These are phyloP conservation scores for Gymnogyps californianus DNA, from an alignment of 2,113 vertebrate genomes.

Conservation along the genomic window DNA sequence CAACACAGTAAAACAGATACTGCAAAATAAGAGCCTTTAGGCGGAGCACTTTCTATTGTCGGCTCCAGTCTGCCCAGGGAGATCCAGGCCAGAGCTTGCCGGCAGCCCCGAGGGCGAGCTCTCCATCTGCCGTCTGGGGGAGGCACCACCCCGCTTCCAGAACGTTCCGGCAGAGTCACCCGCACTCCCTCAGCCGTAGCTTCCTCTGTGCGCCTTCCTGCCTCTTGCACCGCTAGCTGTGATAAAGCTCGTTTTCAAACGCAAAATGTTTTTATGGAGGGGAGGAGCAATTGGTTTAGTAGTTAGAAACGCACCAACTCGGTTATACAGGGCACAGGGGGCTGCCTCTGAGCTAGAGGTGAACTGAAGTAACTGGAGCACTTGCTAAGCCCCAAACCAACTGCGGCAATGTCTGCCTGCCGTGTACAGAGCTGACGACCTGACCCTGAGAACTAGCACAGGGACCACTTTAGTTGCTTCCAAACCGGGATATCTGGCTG, in stretches of 20 bases:
- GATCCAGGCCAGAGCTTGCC: not conserved
- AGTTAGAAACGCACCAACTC: not conserved
- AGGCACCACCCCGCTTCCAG: conserved; percentile 53
- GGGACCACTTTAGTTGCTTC: not conserved
- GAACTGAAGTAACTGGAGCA: accelerated
- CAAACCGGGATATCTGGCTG: accelerated
- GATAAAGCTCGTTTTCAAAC: not conserved
- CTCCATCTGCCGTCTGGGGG: not conserved
- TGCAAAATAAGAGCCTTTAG: not conserved
- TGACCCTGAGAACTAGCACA: too few species aligned
- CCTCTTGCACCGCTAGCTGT: not conserved
- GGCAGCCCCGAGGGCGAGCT: not conserved
- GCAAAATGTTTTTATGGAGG: not conserved
- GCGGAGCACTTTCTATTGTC: not conserved
- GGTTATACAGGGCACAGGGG: accelerated
- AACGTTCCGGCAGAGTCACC: not conserved
- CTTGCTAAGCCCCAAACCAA: too few species aligned
- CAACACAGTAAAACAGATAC: not conserved
- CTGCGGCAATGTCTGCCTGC: not conserved
- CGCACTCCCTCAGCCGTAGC: not conserved
- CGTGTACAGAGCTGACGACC: accelerated
- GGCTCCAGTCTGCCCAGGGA: not conserved
- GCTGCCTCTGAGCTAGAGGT: too few species aligned
- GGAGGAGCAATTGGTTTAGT: not conserved
- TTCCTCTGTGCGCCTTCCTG: not conserved